These are phyloP conservation scores for Philhelius pedissequus DNA, from an alignment of 2,888 invertebrate species.

Conservation along the genomic window DNA sequence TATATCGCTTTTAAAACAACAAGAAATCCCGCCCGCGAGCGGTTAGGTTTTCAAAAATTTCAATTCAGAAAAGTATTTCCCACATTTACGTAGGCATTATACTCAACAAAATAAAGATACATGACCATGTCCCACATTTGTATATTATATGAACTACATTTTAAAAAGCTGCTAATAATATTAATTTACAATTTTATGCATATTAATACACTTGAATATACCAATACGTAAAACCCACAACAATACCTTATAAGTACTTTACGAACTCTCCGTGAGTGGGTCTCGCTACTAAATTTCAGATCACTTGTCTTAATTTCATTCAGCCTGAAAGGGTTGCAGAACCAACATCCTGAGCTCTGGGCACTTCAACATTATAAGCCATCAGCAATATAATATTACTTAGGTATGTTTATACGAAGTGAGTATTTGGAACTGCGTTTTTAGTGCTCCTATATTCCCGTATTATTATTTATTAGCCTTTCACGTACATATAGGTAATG, in stretches of 20 bases:
- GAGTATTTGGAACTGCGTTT: not conserved
- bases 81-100: too few relatives aligned
- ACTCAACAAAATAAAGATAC: not conserved
- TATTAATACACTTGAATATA: not conserved
- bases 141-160: not conserved
- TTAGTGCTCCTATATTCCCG: slow-evolving; percentile 5
- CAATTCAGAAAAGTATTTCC: too few relatives aligned
- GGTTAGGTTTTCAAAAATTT: too few relatives aligned
- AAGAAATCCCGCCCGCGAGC: too few relatives aligned
- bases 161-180: not conserved
- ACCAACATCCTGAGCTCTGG: slow-evolving; percentile 47
- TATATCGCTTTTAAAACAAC: not conserved
- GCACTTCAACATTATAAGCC: slow-evolving; percentile 42
- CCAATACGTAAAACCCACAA: not conserved
- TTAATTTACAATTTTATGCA: not conserved
- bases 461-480: slow-evolving; percentile 61
- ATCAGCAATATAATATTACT: slow-evolving; percentile 6
- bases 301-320: not conserved
- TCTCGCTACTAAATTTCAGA: not conserved
- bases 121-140: too few relatives aligned
- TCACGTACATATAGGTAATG: too few relatives aligned
- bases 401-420: not conserved
- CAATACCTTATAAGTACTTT: not conserved
- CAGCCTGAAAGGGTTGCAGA: not conserved
- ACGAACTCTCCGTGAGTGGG: not conserved